Conservation (phyloP, 2,113 vertebrate genomes). For the Tupaia tana region DNA sequence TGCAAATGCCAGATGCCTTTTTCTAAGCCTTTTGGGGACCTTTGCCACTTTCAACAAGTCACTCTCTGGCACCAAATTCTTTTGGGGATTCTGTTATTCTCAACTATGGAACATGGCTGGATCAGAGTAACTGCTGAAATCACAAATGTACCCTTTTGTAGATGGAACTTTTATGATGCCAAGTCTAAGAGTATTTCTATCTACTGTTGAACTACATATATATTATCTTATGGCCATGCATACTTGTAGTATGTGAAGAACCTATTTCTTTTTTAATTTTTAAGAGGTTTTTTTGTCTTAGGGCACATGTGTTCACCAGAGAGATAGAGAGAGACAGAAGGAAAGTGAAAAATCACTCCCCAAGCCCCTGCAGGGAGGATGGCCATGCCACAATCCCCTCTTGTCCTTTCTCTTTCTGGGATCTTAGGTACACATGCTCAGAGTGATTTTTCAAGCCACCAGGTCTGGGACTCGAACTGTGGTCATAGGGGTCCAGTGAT, state of each 20-base stretch:
- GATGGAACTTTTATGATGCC: neutral
- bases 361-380: no score
- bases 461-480: no score
- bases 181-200: conserved; percentile 3
- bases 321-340: no score
- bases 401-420: no score
- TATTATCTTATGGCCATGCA: neutral
- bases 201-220: neutral
- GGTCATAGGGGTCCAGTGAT: no score
- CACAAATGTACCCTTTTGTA: neutral
- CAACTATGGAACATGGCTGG: neutral
- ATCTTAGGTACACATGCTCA: no score
- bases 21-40: neutral
- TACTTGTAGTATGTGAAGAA: neutral
- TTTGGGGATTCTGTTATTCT: conserved; percentile 7
- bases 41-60: conserved; percentile 32
- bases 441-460: no score
- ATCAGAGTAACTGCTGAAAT: conserved; percentile 26
- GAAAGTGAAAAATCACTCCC: no score
- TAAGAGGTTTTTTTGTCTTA: no score
- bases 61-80: neutral
- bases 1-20: conserved; percentile 14
- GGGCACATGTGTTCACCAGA: no score
- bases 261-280: neutral
- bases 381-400: no score